Base-by-base conservation (phyloP, 2,797 vertebrate species). In the Trematomus bernacchii region DNA sequence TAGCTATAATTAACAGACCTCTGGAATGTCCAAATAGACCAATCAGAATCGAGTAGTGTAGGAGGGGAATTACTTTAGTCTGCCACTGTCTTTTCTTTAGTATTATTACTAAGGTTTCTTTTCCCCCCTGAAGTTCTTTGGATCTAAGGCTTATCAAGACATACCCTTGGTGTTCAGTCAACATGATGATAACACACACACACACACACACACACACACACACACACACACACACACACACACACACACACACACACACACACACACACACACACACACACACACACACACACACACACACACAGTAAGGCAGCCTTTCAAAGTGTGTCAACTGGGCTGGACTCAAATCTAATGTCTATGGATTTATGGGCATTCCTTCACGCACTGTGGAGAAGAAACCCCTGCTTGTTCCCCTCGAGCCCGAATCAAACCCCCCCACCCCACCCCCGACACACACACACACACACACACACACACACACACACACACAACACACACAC, bases 321-420 rank as follows among this genome's bases (percentile, higher is more conserved):
- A 67, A 52, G 47, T 37, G 42, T 76, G 73, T 73, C 27, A 63
- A 61, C 52, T 47, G 67, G 33, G 33, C 48, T 58, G 19, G 18
- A 53, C 48, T 66, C 71, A 40, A 9, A 64, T 64, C 66, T 10
- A 79, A 83, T 79, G 74, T 79, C 59, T 53, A 21, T 76, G 71
- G 82, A 88, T 81, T 87, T 87, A 86, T 83, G 68, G 76, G 42
- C 86, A 91, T 91, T 91, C 89, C 85, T 91, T 71, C 87, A 89
- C 61, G 76, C 68, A 50, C 65, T 6, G 30, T 10, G 14, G 80
- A 87, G 73, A 88, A 84, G 81, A 89, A 88, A 84, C 72, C 80
- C 77, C 76, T 37, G 42, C 64, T 87, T 87, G 85, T 86, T 83
- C 76, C 69, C 62, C 73, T 37, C 3, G 0, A 77, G 54, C 12